Evolutionary conservation across 2,888 invertebrate genomes (phyloP).

Genomic region (Drosophila formosana): DNA sequence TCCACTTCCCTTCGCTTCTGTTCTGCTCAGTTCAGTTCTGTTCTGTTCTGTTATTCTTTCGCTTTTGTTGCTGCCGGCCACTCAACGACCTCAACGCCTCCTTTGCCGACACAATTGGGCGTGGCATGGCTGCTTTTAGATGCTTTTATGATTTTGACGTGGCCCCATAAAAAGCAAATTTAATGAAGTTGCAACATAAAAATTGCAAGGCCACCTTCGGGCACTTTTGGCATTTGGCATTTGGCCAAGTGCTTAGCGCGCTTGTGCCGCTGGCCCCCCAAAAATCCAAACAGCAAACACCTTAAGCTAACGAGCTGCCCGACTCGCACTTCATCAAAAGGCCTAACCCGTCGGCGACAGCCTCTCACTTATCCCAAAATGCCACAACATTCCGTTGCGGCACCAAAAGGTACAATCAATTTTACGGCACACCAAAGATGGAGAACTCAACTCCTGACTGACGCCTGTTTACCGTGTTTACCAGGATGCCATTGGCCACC

Average conservation of each 20-base stretch:
- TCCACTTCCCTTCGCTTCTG: background rate
- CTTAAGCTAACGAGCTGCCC: slow-evolving; percentile 51
- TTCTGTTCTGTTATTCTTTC: slow-evolving; percentile 43
- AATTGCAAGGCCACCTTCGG: slow-evolving; percentile 50
- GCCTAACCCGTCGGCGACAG: slow-evolving; percentile 14
- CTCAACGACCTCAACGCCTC: slow-evolving; percentile 9
- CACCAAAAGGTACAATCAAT: slow-evolving; percentile 57
- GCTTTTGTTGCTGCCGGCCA: slow-evolving; percentile 12
- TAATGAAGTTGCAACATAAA: slow-evolving; percentile 74
- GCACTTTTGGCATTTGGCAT: slow-evolving; percentile 40
- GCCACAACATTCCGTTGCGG: slow-evolving; percentile 1
- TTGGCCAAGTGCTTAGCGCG: slow-evolving; percentile 25
- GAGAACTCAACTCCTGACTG: slow-evolving; percentile 6
- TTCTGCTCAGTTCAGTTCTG: background rate
- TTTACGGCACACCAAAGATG: slow-evolving; percentile 32
- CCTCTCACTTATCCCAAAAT: slow-evolving; percentile 3
- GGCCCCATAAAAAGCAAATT: slow-evolving; percentile 64
- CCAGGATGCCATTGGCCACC: background rate
- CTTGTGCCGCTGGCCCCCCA: slow-evolving; percentile 10
- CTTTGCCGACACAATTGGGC: slow-evolving; percentile 17
- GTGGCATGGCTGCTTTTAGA: slow-evolving; percentile 44
- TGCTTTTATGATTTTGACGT: slow-evolving; percentile 58
- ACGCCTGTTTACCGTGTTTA: slow-evolving; percentile 5
- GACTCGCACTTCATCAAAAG: slow-evolving; percentile 14
- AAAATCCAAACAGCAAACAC: slow-evolving; percentile 54